phyloP scores from a whole-genome alignment of 2,888 invertebrate species.

The Parochlus steinenii region DNA sequence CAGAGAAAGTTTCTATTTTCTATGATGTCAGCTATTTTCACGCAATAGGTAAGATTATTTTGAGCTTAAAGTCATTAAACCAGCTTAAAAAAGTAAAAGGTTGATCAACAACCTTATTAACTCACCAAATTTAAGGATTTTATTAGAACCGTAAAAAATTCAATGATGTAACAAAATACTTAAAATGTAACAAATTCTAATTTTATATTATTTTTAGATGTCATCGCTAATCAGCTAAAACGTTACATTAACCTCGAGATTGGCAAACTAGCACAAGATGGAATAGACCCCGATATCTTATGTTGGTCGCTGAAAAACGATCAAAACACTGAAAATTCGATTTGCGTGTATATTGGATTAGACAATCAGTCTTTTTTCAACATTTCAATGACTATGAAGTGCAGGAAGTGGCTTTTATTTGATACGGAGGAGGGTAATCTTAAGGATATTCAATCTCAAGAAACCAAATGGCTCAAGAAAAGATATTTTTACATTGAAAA shows the following conservation, averaged over 20 bases:
- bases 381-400: constrained; percentile 37
- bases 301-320: constrained; percentile 18
- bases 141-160: not conserved
- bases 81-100: no score
- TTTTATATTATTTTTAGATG: constrained; percentile 7
- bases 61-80: no score
- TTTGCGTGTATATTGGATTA: constrained; percentile 48
- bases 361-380: constrained; percentile 48
- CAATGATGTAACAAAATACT: not conserved
- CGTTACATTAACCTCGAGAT: constrained; percentile 11
- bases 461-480: constrained; percentile 52
- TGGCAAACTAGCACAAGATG: constrained; percentile 11
- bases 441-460: constrained; percentile 26
- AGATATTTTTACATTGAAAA: constrained; percentile 76
- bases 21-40: constrained; percentile 52
- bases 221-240: constrained; percentile 7
- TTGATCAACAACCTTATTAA: no score
- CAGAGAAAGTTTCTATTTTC: constrained; percentile 37
- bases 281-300: constrained; percentile 11
- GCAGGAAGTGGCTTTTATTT: constrained; percentile 39
- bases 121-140: not conserved
- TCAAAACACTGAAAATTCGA: constrained; percentile 31
- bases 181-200: constrained; percentile 2
- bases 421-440: constrained; percentile 32
- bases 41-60: constrained; percentile 33